phyloP scores from a whole-genome alignment of 2,113 vertebrate species.

The Bombycilla garrulus region DNA sequence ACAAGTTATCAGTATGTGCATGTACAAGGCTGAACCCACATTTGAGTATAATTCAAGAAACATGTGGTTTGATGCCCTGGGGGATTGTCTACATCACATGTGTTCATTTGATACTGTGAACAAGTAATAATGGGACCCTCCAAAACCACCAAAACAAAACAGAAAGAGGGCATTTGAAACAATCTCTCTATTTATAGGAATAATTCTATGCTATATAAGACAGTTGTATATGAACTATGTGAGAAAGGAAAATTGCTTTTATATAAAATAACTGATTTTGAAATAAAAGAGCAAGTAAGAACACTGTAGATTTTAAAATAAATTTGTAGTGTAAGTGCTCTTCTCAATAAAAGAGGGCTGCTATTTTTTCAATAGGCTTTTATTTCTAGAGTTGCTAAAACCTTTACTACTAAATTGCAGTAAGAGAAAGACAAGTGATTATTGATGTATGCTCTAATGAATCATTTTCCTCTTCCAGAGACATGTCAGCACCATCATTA shows the following conservation, averaged over 20 bases:
- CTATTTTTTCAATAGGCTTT: neutral
- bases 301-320: neutral
- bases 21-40: neutral
- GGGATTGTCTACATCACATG: neutral
- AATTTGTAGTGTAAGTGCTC: neutral
- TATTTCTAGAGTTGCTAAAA: neutral
- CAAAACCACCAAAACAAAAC: rapidly evolving
- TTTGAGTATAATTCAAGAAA: neutral
- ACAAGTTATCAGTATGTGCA: neutral
- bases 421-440: neutral
- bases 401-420: neutral
- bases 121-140: neutral
- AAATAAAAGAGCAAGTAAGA: neutral
- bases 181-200: neutral
- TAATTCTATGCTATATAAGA: neutral
- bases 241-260: neutral
- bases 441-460: neutral
- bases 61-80: neutral
- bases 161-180: neutral
- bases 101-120: neutral
- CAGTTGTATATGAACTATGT: neutral
- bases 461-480: neutral
- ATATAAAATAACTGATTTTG: neutral
- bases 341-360: neutral
- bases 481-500: neutral